phyloP scores from a whole-genome alignment of 2,797 vertebrate genomes.

The Eulemur mongoz region DNA sequence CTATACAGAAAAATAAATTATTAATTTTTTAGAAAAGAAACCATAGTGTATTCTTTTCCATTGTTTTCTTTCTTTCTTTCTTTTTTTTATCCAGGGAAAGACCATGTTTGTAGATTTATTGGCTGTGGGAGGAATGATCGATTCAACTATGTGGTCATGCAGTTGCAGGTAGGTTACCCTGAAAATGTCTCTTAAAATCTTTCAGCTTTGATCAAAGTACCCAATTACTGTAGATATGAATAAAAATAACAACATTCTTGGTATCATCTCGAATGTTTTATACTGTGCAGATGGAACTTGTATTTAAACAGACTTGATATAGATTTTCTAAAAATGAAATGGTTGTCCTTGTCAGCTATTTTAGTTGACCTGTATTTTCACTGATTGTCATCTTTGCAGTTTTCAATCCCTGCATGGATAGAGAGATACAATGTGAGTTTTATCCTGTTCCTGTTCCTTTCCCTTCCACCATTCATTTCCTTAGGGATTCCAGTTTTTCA shows the following conservation, averaged over 20 bases:
- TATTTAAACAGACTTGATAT: slow-evolving; percentile 23
- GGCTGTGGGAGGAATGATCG: slow-evolving; percentile 98
- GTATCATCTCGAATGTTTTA: slow-evolving; percentile 35
- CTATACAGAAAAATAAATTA: slow-evolving; percentile 42
- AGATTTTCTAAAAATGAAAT: slow-evolving; percentile 33
- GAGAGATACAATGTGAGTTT: neutral
- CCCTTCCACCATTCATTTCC: neutral
- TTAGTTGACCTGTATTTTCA: neutral
- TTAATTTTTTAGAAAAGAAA: slow-evolving; percentile 52
- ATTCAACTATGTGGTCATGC: slow-evolving; percentile 99
- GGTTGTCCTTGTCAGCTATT: slow-evolving; percentile 24
- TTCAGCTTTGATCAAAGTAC: slow-evolving; percentile 51
- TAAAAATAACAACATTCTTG: slow-evolving; percentile 39
- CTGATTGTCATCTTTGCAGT: neutral
- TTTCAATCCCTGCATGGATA: neutral
- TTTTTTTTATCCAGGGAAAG: slow-evolving; percentile 90
- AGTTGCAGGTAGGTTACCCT: slow-evolving; percentile 93
- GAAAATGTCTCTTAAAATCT: slow-evolving; percentile 57
- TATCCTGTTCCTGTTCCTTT: neutral
- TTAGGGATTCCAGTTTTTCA: neutral
- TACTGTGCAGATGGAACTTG: slow-evolving; percentile 12
- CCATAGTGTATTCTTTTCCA: slow-evolving; percentile 36
- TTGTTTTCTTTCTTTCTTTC: slow-evolving; percentile 56
- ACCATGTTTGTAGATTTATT: slow-evolving; percentile 98
- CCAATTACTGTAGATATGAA: slow-evolving; percentile 20